These are phyloP conservation scores for Helobdella robusta DNA, from an alignment of 2,888 invertebrate genomes.

Conservation along the genomic window DNA sequence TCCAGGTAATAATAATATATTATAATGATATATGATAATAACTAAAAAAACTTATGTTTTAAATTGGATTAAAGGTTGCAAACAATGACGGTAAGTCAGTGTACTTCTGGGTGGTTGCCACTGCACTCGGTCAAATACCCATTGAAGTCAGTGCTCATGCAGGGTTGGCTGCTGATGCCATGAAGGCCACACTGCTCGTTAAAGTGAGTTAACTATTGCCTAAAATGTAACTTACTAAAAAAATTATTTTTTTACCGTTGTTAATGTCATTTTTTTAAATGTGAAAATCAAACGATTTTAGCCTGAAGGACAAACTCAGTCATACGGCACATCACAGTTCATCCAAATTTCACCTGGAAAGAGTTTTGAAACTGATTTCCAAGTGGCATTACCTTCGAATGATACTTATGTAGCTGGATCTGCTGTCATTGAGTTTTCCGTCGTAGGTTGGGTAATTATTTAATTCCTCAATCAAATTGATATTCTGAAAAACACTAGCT, in stretches of 20 bases:
- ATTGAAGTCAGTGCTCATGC: slow-evolving; percentile 60
- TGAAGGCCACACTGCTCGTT: slow-evolving; percentile 59
- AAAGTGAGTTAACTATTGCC: no score
- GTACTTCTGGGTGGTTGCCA: slow-evolving; percentile 73
- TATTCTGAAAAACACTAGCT: no score
- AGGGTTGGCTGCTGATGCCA: neutral
- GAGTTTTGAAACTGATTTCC: neutral
- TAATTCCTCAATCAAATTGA: no score
- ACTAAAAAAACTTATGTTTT: no score
- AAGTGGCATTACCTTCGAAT: slow-evolving; percentile 50
- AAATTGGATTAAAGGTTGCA: no score
- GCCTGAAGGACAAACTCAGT: slow-evolving; percentile 70
- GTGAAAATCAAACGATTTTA: no score
- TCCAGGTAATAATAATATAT: neutral
- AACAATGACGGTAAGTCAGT: slow-evolving; percentile 68
- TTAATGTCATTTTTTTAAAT: no score
- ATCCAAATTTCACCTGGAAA: slow-evolving; percentile 50
- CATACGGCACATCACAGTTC: slow-evolving; percentile 63
- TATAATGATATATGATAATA: no score
- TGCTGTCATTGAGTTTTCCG: slow-evolving; percentile 63
- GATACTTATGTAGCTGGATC: slow-evolving; percentile 65
- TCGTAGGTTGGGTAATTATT: slow-evolving; percentile 55
- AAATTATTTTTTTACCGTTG: no score
- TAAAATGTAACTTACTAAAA: no score
- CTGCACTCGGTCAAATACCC: slow-evolving; percentile 62